Evolutionary conservation across 2,888 invertebrate species (phyloP).

Genomic region (Monochamus alternatus): DNA sequence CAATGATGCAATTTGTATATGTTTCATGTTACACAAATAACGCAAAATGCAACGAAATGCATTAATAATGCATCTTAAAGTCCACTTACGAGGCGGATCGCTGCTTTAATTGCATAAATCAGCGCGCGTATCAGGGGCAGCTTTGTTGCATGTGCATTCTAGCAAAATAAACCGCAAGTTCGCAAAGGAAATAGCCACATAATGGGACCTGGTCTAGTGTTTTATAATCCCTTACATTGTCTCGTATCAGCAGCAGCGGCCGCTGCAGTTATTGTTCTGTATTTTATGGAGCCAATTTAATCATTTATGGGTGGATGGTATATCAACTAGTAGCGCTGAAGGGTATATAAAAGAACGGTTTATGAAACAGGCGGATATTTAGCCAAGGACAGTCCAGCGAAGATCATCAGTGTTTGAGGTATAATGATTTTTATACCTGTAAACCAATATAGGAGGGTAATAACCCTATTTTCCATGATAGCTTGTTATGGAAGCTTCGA

Average conservation of each 20-base stretch:
- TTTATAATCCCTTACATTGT: slow-evolving; percentile 21
- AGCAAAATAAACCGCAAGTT: neutral
- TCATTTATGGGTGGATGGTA: slow-evolving; percentile 26
- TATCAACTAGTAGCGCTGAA: slow-evolving; percentile 14
- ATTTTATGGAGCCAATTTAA: slow-evolving; percentile 28
- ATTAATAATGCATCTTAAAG: neutral
- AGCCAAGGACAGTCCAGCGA: slow-evolving; percentile 17
- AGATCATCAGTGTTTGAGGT: too few relatives aligned
- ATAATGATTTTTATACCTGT: too few relatives aligned
- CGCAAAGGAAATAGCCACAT: neutral
- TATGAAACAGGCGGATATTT: slow-evolving; percentile 20
- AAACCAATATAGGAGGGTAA: too few relatives aligned
- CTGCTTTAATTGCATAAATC: neutral
- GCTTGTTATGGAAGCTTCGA: too few relatives aligned
- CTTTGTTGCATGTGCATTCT: neutral
- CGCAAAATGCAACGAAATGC: too few relatives aligned
- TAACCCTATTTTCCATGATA: too few relatives aligned
- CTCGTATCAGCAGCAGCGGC: slow-evolving; percentile 4
- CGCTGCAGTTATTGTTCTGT: slow-evolving; percentile 16
- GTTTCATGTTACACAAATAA: too few relatives aligned
- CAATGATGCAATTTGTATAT: too few relatives aligned
- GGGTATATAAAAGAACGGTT: slow-evolving; percentile 13
- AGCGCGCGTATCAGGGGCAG: neutral
- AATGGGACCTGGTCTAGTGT: slow-evolving; percentile 5
- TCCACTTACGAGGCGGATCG: neutral